These are phyloP conservation scores for Polyergus mexicanus DNA, from an alignment of 1,140 invertebrate species.

Conservation along the genomic window DNA sequence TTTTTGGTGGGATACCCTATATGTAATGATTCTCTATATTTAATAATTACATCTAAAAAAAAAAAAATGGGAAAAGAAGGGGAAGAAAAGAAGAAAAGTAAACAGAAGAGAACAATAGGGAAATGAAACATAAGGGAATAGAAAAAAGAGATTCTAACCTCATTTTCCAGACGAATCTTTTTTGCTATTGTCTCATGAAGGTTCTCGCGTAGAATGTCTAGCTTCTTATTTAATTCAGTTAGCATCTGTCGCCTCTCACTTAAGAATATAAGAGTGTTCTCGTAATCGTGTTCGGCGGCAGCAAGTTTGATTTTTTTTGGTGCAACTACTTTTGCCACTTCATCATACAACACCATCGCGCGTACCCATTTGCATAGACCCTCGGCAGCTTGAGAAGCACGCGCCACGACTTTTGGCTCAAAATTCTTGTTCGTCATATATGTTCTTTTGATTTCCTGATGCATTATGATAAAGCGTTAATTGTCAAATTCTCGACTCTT, in stretches of 20 bases:
- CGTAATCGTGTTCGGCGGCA: conserved; percentile 88
- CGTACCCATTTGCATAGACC: conserved; percentile 92
- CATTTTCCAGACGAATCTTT: conserved; percentile 87
- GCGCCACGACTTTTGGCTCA: conserved; percentile 89
- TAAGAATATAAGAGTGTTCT: conserved; percentile 88
- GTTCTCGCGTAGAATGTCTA: conserved; percentile 87
- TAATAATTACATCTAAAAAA: too few relatives aligned
- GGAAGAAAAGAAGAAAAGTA: background rate
- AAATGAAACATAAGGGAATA: background rate
- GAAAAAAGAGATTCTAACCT: conserved; percentile 83
- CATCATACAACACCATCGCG: conserved; percentile 91
- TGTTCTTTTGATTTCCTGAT: conserved; percentile 88
- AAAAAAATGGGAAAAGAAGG: background rate
- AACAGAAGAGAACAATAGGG: background rate
- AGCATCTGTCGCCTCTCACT: conserved; percentile 88
- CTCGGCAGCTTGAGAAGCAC: conserved; percentile 90
- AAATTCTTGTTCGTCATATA: conserved; percentile 90
- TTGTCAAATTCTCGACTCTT: background rate
- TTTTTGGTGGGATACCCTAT: too few relatives aligned
- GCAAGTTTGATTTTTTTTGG: conserved; percentile 88
- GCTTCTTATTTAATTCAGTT: conserved; percentile 88
- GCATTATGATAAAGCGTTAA: background rate
- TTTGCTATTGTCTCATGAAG: conserved; percentile 84
- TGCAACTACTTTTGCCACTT: conserved; percentile 89
- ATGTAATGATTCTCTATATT: too few relatives aligned